Conservation (phyloP, 1,140 invertebrate species). For the Penaeus chinensis region DNA sequence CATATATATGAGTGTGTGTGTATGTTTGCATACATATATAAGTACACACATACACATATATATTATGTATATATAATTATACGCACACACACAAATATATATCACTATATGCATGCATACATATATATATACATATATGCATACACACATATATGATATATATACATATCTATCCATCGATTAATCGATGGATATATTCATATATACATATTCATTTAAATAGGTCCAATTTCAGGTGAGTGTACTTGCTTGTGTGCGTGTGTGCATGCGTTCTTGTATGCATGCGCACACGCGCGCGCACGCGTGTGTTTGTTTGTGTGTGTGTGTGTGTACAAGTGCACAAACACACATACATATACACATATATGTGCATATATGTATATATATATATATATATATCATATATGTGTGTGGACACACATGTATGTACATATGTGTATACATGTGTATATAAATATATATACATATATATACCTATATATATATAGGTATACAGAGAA, state of each 20-base stretch:
- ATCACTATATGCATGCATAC: too few relatives aligned
- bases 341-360: neutral
- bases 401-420: neutral
- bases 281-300: neutral
- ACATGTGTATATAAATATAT: neutral
- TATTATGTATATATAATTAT: neutral
- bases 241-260: neutral
- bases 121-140: too few relatives aligned
- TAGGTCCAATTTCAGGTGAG: too few relatives aligned
- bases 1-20: neutral
- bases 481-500: slow-evolving; percentile 8
- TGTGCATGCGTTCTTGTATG: neutral
- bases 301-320: neutral
- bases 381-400: slow-evolving; percentile 20
- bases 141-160: neutral
- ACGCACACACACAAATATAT: too few relatives aligned
- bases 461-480: neutral
- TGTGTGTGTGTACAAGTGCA: neutral
- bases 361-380: slow-evolving; percentile 21
- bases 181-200: too few relatives aligned
- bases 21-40: neutral
- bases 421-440: neutral
- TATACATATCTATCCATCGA: neutral
- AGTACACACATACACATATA: neutral
- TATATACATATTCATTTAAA: neutral